phyloP scores from a whole-genome alignment of 2,797 vertebrate genomes.

The Esox lucius region DNA sequence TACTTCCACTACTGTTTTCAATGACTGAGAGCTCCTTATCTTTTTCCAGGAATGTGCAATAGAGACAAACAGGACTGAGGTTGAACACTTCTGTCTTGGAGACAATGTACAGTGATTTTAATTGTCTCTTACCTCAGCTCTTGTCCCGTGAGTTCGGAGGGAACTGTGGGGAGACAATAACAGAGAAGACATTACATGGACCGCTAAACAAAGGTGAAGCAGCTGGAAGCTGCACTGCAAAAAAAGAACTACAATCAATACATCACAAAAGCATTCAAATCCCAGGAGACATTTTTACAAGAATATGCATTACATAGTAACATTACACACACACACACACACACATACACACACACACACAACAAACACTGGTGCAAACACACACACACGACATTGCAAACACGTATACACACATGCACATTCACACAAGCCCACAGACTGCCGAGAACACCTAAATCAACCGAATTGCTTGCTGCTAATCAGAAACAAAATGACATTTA shows the following conservation, averaged over 20 bases:
- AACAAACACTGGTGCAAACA: too few relatives aligned
- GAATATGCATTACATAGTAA: conserved; percentile 59
- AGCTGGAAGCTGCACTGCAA: conserved; percentile 55
- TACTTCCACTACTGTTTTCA: neutral
- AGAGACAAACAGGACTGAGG: neutral
- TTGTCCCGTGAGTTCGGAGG: conserved; percentile 86
- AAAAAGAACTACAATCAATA: conserved; percentile 75
- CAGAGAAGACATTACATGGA: conserved; percentile 41
- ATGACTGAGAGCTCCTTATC: neutral
- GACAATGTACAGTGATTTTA: conserved; percentile 7
- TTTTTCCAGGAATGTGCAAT: neutral
- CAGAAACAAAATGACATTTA: conserved; percentile 39
- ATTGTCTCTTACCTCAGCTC: conserved; percentile 85
- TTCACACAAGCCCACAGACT: conserved; percentile 3
- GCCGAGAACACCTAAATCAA: neutral
- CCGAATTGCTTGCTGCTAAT: conserved; percentile 1
- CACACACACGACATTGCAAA: neutral
- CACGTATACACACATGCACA: neutral
- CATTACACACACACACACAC: too few relatives aligned
- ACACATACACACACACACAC: conserved; percentile 26
- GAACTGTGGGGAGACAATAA: conserved; percentile 68
- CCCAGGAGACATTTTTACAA: conserved; percentile 58
- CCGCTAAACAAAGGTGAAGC: conserved; percentile 61
- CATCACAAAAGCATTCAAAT: conserved; percentile 69
- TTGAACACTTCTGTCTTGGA: neutral